Evolutionary conservation across 2,797 vertebrate genomes (phyloP).

Genomic region (Anolis apletophallus): DNA sequence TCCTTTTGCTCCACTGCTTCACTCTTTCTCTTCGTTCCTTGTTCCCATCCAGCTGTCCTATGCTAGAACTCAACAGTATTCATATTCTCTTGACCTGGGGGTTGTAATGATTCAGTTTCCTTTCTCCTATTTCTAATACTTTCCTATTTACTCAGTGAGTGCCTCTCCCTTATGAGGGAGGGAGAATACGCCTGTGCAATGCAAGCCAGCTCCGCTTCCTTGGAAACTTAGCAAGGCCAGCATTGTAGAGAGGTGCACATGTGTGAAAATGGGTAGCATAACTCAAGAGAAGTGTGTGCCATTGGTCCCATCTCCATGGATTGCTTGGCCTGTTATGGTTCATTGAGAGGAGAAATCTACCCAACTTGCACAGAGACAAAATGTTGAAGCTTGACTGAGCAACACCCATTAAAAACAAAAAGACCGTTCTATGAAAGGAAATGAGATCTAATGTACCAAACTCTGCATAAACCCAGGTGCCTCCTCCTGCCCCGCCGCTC

Average conservation of each 20-base stretch:
- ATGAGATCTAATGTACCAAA: too few species aligned
- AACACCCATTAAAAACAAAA: too few species aligned
- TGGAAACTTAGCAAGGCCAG: background rate
- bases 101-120: background rate
- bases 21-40: background rate
- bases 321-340: background rate
- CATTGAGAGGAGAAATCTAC: background rate
- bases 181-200: accelerated
- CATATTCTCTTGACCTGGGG: background rate
- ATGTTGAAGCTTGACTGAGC: background rate
- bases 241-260: too few species aligned
- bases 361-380: background rate
- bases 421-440: too few species aligned
- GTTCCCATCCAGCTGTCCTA: too few species aligned
- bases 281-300: background rate
- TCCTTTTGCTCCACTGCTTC: background rate
- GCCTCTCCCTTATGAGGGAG: background rate
- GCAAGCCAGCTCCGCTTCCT: too few species aligned
- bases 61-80: too few species aligned
- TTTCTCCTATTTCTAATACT: background rate
- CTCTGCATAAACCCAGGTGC: too few species aligned
- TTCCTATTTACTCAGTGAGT: background rate
- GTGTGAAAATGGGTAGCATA: too few species aligned
- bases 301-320: background rate
- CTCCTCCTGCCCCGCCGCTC: too few species aligned